Conservation (phyloP, 1,140 invertebrate species). For the Sminthurinus signatus region DNA sequence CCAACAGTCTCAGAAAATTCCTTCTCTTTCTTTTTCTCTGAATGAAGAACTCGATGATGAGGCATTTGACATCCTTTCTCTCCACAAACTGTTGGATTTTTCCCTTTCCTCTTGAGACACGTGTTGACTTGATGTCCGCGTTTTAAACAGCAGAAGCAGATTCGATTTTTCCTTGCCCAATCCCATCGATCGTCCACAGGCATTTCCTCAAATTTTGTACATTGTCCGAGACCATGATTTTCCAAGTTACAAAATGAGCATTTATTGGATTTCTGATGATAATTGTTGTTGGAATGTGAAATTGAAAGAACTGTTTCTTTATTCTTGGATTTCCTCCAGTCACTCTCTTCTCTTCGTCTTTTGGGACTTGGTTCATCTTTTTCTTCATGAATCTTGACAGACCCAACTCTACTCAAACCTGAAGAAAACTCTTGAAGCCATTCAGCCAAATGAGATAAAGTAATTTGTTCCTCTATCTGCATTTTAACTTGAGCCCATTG, state of each 20-base stretch:
- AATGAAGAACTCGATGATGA: constrained; percentile 15
- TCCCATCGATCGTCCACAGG: neutral
- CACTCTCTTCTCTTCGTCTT: neutral
- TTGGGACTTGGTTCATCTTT: neutral
- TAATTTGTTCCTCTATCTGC: too few species aligned
- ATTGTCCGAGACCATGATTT: neutral
- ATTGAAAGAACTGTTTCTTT: neutral
- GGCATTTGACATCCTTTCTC: neutral
- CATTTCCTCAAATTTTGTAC: constrained; percentile 4
- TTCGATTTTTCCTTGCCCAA: neutral
- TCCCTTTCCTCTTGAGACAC: neutral
- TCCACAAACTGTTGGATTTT: constrained; percentile 7
- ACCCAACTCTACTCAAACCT: too few species aligned
- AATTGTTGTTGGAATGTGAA: neutral
- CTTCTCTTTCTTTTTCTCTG: neutral
- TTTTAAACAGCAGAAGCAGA: constrained; percentile 13
- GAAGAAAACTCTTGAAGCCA: neutral
- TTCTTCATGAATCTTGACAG: too few species aligned
- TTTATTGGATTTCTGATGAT: neutral
- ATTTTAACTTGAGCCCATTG: neutral
- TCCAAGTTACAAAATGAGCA: neutral
- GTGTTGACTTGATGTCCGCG: neutral
- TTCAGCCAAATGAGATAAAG: neutral
- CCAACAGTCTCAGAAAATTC: neutral
- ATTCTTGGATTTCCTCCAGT: neutral